These are phyloP conservation scores for Nemoura dubitans DNA, from an alignment of 2,888 invertebrate genomes.

Conservation along the genomic window DNA sequence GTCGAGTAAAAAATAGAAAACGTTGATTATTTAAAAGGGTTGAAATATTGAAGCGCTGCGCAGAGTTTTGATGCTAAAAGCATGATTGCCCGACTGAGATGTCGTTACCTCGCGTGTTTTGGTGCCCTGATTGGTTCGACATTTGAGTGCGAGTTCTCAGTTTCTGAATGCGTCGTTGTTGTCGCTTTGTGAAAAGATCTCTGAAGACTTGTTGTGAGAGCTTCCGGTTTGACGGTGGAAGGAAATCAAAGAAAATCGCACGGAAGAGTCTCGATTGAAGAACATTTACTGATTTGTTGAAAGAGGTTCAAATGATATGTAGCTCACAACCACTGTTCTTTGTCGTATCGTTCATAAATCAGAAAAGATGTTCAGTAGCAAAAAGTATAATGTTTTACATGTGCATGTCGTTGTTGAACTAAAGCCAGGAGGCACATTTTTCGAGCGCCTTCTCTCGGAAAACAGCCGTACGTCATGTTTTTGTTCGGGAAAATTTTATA, in stretches of 20 bases:
- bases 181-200: background rate
- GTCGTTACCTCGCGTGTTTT: no score
- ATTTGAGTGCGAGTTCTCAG: no score
- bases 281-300: background rate
- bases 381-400: background rate
- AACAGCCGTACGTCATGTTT: background rate
- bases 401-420: background rate
- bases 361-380: background rate
- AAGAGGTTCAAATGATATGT: background rate
- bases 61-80: background rate
- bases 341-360: background rate
- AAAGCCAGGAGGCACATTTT: background rate
- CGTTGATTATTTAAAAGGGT: no score
- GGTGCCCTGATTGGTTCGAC: no score
- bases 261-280: background rate
- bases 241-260: slow-evolving; percentile 4
- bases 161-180: background rate
- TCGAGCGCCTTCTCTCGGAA: background rate
- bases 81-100: background rate
- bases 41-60: no score
- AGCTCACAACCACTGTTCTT: background rate
- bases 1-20: background rate
- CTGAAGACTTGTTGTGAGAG: background rate
- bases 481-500: background rate
- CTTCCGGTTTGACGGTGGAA: background rate